phyloP scores from a whole-genome alignment of 2,797 vertebrate genomes.

The Fistularia commersonii region DNA sequence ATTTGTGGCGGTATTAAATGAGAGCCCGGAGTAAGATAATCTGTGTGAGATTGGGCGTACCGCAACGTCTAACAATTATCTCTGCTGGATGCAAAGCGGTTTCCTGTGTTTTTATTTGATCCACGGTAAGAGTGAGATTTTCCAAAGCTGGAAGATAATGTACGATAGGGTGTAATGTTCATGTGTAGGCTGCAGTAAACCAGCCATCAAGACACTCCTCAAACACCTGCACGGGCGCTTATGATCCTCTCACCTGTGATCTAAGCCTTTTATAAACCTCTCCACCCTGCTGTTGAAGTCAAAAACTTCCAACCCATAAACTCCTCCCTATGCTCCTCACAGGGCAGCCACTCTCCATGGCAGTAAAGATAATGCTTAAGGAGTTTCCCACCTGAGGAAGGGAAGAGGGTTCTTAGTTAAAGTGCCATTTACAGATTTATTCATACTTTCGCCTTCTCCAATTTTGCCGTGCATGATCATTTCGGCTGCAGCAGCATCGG shows the following conservation, averaged over 20 bases:
- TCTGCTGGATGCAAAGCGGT: constrained; percentile 10
- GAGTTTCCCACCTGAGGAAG: constrained; percentile 71
- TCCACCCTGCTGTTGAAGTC: constrained; percentile 54
- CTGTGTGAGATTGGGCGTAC: constrained; percentile 45
- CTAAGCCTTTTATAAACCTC: constrained; percentile 68
- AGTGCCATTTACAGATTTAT: background rate
- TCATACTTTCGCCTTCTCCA: constrained; percentile 18
- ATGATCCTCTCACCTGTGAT: constrained; percentile 74
- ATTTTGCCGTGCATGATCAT: too few relatives aligned
- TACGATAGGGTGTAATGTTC: constrained; percentile 47
- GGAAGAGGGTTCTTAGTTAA: constrained; percentile 24
- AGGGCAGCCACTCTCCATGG: constrained; percentile 53
- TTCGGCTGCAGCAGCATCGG: too few relatives aligned
- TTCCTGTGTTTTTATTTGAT: constrained; percentile 46
- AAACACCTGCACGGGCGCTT: constrained; percentile 70
- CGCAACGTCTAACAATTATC: constrained; percentile 24
- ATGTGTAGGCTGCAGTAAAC: constrained; percentile 45
- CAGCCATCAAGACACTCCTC: constrained; percentile 51
- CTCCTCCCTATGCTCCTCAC: constrained; percentile 58
- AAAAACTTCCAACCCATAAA: constrained; percentile 34
- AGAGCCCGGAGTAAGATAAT: constrained; percentile 45
- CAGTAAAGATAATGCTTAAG: constrained; percentile 75
- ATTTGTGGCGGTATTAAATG: constrained; percentile 58
- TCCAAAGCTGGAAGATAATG: constrained; percentile 45
- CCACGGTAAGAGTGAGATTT: constrained; percentile 4